phyloP scores from a whole-genome alignment of 2,797 vertebrate genomes.

The Chiroxiphia lanceolata region DNA sequence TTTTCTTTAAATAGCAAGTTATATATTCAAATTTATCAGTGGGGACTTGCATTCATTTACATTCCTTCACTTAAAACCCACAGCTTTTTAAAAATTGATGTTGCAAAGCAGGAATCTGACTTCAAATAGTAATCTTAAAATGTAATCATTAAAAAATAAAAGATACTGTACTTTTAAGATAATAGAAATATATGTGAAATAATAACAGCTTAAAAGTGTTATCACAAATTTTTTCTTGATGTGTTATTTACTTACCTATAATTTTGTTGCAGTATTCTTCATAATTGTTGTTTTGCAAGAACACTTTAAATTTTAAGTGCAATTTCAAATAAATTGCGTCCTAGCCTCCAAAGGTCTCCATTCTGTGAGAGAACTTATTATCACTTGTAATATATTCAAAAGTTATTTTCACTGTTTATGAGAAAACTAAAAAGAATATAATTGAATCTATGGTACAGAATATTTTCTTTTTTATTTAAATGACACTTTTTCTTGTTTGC shows the following conservation, averaged over 20 bases:
- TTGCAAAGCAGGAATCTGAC: conserved; percentile 83
- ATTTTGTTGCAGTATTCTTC: not conserved
- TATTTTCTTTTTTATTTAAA: not conserved
- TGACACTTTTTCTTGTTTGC: not conserved
- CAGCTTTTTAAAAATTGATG: conserved; percentile 87
- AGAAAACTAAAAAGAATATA: not conserved
- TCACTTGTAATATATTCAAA: not conserved
- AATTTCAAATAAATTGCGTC: not conserved
- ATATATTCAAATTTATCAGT: conserved; percentile 81
- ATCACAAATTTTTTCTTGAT: not conserved
- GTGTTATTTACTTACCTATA: conserved; percentile 30
- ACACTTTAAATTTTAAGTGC: not conserved
- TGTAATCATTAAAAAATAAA: conserved; percentile 82
- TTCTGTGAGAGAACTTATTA: not conserved
- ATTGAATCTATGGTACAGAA: not conserved
- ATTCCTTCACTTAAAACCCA: conserved; percentile 83
- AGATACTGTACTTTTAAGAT: conserved; percentile 73
- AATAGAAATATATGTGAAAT: conserved; percentile 52
- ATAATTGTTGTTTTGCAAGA: not conserved
- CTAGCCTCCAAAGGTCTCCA: not conserved
- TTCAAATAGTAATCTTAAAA: conserved; percentile 83
- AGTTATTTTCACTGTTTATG: not conserved
- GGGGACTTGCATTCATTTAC: conserved; percentile 82
- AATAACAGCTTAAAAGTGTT: conserved; percentile 44
- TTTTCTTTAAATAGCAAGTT: conserved; percentile 82